These are phyloP conservation scores for Diloba caeruleocephala DNA, from an alignment of 2,888 invertebrate species.

Conservation along the genomic window DNA sequence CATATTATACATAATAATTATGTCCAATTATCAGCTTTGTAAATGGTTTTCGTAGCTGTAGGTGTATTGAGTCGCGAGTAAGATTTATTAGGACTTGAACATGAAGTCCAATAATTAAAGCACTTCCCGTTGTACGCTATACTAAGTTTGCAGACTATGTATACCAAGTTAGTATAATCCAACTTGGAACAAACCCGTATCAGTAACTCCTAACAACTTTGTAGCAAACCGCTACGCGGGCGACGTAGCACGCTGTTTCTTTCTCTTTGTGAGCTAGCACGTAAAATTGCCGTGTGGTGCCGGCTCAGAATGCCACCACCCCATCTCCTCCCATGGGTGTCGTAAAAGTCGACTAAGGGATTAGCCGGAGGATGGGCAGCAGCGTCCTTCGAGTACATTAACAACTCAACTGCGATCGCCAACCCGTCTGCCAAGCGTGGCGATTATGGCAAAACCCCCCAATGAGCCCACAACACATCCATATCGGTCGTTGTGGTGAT, in stretches of 20 bases:
- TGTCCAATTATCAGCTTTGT: no score
- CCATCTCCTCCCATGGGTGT: no score
- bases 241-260: constrained; percentile 46
- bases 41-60: constrained; percentile 30
- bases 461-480: no score
- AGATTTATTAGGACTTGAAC: constrained; percentile 35
- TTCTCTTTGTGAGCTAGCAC: constrained; percentile 33
- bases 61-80: constrained; percentile 23
- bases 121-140: constrained; percentile 32
- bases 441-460: no score
- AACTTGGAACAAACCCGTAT: constrained; percentile 55
- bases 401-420: no score
- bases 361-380: no score
- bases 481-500: no score
- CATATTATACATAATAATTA: no score
- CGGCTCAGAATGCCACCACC: no score
- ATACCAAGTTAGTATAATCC: constrained; percentile 52
- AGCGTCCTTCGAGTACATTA: no score
- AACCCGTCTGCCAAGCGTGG: no score
- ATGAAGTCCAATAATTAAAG: constrained; percentile 44
- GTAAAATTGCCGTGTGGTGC: constrained; percentile 20
- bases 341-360: no score
- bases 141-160: constrained; percentile 44
- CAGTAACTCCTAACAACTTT: constrained; percentile 54
- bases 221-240: constrained; percentile 54